Evolutionary conservation across 2,113 vertebrate species (phyloP), one percentile per base, ranked within the genome.

Genomic region (Strix uralensis): DNA sequence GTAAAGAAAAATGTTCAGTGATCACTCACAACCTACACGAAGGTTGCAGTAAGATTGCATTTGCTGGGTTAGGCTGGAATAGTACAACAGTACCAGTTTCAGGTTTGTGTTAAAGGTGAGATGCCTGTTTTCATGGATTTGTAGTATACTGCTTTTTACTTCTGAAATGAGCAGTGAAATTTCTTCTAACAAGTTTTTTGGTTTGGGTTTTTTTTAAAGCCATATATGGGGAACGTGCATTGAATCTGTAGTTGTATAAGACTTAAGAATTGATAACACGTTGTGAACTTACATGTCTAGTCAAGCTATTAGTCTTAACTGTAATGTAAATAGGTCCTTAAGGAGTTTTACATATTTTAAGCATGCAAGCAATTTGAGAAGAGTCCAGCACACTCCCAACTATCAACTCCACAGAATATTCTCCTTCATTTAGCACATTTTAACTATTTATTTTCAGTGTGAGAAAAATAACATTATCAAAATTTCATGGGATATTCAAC

Each of bases 61-160:
- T 61, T 3, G 14, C 44, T 69, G 80, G 25, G 10, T 22, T 58
- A 54, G 44, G 34, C 40, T 47, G 30, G 29, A 52, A 10, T 9
- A 51, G 27, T 49, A 15, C 27, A 36, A 7, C 21, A 57, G 32
- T 19, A 47, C 10, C 11, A 18, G 27, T 36, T 88, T 61, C 34
- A 63, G 38, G 14, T n/a, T 67, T 2, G 1, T 1, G 3, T 4
- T 10, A 16, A 49, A 47, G 30, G 5, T 0, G 8, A 82, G 65
- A 9, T 15, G 7, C 26, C 4, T 9, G 13, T 44, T 63, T 44
- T 46, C 14, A 5, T 42, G 15, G 21, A 18, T 44, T 21, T 63
- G 18, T 40, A 1, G 20, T 21, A 8, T 26, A 5, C 49, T 23
- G n/a, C 22, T 49, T 10, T 77, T 63, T 13, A n/a, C 10, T 67